A percentile compares a stretch with the other conserved stretches of the same genome.
phyloP scores from a whole-genome alignment of 2,113 vertebrate genomes.

The Numenius arquata region DNA sequence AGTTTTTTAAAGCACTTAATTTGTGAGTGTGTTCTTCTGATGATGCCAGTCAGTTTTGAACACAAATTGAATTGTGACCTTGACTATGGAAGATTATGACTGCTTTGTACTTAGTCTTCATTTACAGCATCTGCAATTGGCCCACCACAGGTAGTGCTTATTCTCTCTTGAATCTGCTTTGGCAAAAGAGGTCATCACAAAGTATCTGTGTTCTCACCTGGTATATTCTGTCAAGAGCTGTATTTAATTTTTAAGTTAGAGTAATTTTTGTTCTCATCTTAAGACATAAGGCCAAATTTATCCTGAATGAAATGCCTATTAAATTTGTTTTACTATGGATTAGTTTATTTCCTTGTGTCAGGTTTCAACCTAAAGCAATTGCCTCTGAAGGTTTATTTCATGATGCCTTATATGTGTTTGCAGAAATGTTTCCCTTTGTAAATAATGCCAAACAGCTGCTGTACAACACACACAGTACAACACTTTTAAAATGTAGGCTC shows the following conservation, averaged over 20 bases:
- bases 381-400: constrained; percentile 33
- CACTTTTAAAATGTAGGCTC: neutral
- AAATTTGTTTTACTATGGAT: neutral
- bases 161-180: neutral
- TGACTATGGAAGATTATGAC: neutral
- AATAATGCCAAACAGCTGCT: constrained; percentile 28
- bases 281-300: neutral
- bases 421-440: constrained; percentile 12
- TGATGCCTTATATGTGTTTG: constrained; percentile 4
- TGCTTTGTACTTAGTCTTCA: neutral
- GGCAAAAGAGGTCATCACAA: neutral
- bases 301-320: neutral
- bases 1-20: neutral
- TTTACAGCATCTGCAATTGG: neutral
- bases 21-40: neutral
- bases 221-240: neutral
- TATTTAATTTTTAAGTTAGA: constrained; percentile 20
- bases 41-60: neutral
- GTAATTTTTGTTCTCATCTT: neutral
- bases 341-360: constrained; percentile 1
- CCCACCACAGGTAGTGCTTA: neutral
- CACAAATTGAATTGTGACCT: neutral
- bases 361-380: constrained; percentile 25
- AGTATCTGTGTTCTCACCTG: neutral
- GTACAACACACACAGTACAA: constrained; percentile 15